A percentile compares a stretch with the other conserved stretches of the same genome.
phyloP scores from a whole-genome alignment of 2,113 vertebrate species.

The Panthera uncia region DNA sequence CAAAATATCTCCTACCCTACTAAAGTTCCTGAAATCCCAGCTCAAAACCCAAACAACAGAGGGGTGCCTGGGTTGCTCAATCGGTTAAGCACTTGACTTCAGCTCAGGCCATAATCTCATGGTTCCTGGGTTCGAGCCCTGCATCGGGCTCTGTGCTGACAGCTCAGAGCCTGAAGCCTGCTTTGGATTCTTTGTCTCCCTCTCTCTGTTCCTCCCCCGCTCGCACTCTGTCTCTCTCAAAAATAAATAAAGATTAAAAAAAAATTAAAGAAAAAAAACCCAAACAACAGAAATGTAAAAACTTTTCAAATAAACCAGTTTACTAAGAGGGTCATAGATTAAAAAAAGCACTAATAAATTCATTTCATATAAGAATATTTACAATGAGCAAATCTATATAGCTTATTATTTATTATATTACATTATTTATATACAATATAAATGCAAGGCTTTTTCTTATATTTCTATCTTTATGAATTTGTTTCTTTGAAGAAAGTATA shows the following conservation, averaged over 20 bases:
- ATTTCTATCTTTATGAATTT: background rate
- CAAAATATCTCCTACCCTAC: background rate
- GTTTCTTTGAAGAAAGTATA: constrained; percentile 1
- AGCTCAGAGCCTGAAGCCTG: no score
- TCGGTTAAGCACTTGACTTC: no score
- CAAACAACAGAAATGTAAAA: background rate
- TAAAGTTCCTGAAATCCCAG: constrained; percentile 29
- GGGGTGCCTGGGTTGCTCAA: no score
- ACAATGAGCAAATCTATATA: background rate
- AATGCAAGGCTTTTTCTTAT: background rate
- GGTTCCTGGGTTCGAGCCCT: no score
- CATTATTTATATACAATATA: background rate
- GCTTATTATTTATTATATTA: background rate
- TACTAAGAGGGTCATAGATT: background rate
- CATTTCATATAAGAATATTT: background rate
- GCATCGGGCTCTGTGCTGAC: no score
- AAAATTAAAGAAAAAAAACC: background rate
- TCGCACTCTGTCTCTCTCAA: no score
- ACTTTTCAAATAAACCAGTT: background rate
- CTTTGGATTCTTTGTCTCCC: no score
- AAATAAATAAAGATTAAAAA: no score
- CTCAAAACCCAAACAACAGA: background rate
- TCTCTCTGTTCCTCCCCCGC: no score
- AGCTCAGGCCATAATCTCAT: no score
- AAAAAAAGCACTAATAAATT: background rate